These are phyloP conservation scores for Kradibia gibbosae DNA, from an alignment of 1,140 invertebrate genomes.

Conservation along the genomic window DNA sequence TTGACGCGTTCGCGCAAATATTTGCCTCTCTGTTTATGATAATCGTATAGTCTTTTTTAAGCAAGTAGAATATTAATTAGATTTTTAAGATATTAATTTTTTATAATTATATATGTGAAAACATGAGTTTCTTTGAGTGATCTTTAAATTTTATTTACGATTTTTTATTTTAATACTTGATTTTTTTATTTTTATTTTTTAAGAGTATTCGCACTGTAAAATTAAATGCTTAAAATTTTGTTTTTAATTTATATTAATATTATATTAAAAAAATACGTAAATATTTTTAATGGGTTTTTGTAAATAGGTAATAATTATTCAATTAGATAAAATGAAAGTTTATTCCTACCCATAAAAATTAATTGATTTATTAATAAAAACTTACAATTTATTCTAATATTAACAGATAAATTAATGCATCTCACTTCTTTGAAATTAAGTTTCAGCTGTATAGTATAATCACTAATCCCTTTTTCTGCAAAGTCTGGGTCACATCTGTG, in stretches of 20 bases:
- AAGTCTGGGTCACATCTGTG: not conserved
- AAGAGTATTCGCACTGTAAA: not conserved
- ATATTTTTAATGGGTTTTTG: conserved; percentile 8
- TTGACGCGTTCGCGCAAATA: conserved; percentile 1
- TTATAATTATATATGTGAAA: conserved; percentile 19
- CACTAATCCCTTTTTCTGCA: not conserved
- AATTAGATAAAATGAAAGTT: conserved; percentile 14
- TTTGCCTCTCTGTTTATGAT: conserved; percentile 27
- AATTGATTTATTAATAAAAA: not conserved
- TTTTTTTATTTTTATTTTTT: not conserved
- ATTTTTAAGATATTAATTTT: not conserved
- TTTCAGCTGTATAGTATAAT: not conserved
- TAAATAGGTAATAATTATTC: not conserved
- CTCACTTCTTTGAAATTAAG: not conserved
- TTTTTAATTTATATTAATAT: not conserved
- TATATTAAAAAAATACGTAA: not conserved
- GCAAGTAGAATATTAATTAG: conserved; percentile 10
- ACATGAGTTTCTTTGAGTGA: not conserved
- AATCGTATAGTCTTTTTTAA: conserved; percentile 27
- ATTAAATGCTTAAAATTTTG: conserved; percentile 11
- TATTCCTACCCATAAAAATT: not conserved
- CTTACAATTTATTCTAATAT: not conserved
- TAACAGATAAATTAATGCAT: not conserved
- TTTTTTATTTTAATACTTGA: conserved; percentile 22
- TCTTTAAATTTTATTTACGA: not conserved